Percentiles rank a stretch among this genome's conserved stretches.
Evolutionary conservation across 2,113 vertebrate species (phyloP).

Genomic region (Salvator merianae): DNA sequence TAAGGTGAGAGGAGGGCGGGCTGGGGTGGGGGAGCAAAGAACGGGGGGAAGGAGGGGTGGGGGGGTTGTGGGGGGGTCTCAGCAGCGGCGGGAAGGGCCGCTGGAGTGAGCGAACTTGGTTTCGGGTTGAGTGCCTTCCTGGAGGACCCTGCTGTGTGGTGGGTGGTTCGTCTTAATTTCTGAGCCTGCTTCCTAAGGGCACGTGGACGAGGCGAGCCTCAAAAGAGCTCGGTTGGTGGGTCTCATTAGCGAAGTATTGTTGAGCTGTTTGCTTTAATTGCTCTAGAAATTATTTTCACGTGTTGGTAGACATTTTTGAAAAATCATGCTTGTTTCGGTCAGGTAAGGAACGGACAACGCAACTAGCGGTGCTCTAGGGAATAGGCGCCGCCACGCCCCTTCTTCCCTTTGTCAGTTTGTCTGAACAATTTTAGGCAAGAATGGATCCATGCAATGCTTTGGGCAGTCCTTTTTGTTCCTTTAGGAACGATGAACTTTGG

Average conservation of each 20-base stretch:
- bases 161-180: neutral
- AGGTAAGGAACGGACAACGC: too few relatives aligned
- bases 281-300: neutral
- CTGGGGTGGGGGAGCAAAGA: neutral
- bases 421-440: neutral
- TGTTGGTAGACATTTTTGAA: neutral
- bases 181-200: too few relatives aligned
- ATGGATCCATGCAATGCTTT: neutral
- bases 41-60: neutral
- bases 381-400: slow-evolving; percentile 21
- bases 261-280: neutral
- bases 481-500: neutral
- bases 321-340: too few relatives aligned
- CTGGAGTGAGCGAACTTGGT: neutral
- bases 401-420: neutral
- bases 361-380: neutral
- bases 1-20: slow-evolving; percentile 78
- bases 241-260: too few relatives aligned
- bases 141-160: neutral
- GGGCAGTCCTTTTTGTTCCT: neutral
- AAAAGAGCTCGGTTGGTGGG: neutral
- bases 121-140: neutral
- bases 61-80: slow-evolving; percentile 3
- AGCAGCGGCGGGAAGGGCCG: neutral
- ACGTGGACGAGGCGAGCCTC: too few relatives aligned